Conservation (phyloP, 1,140 invertebrate species). For the Sitophilus oryzae region DNA sequence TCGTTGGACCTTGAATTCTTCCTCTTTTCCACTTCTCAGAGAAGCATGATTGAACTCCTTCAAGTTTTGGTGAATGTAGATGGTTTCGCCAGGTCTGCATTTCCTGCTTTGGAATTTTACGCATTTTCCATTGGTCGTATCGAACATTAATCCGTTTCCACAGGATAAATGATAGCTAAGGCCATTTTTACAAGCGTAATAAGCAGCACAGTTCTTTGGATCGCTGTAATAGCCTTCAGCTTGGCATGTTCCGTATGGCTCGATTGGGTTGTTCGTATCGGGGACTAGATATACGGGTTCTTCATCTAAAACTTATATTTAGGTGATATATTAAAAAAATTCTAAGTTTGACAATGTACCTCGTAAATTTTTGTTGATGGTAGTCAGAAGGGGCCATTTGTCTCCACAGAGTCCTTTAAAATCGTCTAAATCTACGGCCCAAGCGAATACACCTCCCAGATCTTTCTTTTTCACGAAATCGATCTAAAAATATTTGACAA, state of each 20-base stretch:
- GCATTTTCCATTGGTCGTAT: slow-evolving; percentile 49
- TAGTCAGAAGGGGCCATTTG: slow-evolving; percentile 57
- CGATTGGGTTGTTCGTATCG: slow-evolving; percentile 17
- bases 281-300: slow-evolving; percentile 7
- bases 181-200: slow-evolving; percentile 60
- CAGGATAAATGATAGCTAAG: slow-evolving; percentile 52
- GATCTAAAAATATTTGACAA: slow-evolving; percentile 44
- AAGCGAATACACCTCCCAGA: slow-evolving; percentile 62
- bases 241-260: slow-evolving; percentile 44
- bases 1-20: slow-evolving; percentile 32
- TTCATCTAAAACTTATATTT: slow-evolving; percentile 8
- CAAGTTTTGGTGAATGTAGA: slow-evolving; percentile 32
- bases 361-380: slow-evolving; percentile 53
- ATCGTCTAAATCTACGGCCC: slow-evolving; percentile 63
- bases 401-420: slow-evolving; percentile 61
- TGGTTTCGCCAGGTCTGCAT: slow-evolving; percentile 36
- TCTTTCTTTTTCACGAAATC: slow-evolving; percentile 56
- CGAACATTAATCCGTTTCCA: slow-evolving; percentile 48
- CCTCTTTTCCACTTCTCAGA: slow-evolving; percentile 15
- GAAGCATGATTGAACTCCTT: slow-evolving; percentile 17
- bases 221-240: slow-evolving; percentile 54
- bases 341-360: too few relatives aligned
- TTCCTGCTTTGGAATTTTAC: slow-evolving; percentile 39
- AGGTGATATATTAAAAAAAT: too few relatives aligned
- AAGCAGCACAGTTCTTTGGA: slow-evolving; percentile 59